Evolutionary conservation across 2,113 vertebrate genomes (phyloP), one percentile per base, ranked within the genome.

Genomic region (Pionites leucogaster): DNA sequence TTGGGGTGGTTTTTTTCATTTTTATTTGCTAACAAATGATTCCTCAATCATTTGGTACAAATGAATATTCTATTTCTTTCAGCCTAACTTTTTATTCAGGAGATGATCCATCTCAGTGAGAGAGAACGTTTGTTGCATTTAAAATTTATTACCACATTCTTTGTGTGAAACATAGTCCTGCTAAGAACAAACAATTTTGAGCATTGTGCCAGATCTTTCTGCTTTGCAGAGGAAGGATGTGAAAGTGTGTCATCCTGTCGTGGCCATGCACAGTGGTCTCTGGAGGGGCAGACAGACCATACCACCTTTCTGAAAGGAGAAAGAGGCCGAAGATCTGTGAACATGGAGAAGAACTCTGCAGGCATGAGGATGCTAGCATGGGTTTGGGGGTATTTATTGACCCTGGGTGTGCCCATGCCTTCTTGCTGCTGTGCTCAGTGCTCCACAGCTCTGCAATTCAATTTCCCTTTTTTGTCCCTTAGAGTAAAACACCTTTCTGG

Each of bases 331-430:
- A 62, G 42, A 3, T 22, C 50, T 78, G 18, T 60, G 33, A 85
- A 53, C 39, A 63, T 20, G 15, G 19, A 22, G 19, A 33, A 29
- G 28, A 82, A 23, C 18, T 82, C n/a, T 29, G 62, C 70, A 64
- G 25, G 25, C 11, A 23, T 64, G n/a, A 68, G 25, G 47, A 18
- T 59, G 37, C 8, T 33, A 28, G n/a, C 0, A 0, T 17, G 35
- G 13, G 10, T 79, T 39, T 90, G 27, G 33, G 41, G 52, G 55
- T 11, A 29, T 33, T 50, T 75, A 19, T 13, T 46, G 57, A 14
- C 49, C 28, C 31, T 27, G 64, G 47, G 29, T 11, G 6, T 59
- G 37, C 14, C 39, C 5, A 2, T 52, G 50, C 10, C 27, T 77
- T 59, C 72, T 62, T 5, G 2, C 28, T 86, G 71, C 39, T 47